A percentile compares a stretch with the other conserved stretches of the same genome.
These are phyloP conservation scores for Melieria picta DNA, from an alignment of 2,888 invertebrate genomes.

Conservation along the genomic window DNA sequence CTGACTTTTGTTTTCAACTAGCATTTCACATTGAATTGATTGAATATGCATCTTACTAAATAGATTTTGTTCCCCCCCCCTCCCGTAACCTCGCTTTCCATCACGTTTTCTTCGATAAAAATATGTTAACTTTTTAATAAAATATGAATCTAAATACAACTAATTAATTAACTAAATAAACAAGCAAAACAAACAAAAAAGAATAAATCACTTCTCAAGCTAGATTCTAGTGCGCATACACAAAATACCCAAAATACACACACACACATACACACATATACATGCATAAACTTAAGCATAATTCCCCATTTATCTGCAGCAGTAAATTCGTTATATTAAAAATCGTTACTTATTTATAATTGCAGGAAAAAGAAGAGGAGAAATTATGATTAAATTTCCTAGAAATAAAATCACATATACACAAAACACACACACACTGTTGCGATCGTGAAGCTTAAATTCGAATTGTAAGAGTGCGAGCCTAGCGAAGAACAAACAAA, in stretches of 20 bases:
- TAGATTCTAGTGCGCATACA: no score
- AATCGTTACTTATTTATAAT: slow-evolving; percentile 51
- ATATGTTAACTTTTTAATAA: neutral
- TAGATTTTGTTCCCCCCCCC: no score
- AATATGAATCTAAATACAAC: neutral
- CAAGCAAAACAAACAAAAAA: slow-evolving; percentile 1
- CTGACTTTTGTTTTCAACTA: neutral
- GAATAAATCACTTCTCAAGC: no score
- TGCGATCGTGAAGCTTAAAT: slow-evolving; percentile 31
- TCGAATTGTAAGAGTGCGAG: slow-evolving; percentile 27
- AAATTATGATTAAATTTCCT: slow-evolving; percentile 61
- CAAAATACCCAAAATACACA: slow-evolving; percentile 1
- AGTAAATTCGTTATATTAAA: neutral
- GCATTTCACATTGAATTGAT: no score
- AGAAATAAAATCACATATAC: slow-evolving; percentile 40
- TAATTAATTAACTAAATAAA: neutral
- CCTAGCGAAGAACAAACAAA: neutral
- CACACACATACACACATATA: slow-evolving; percentile 4
- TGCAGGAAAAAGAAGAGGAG: slow-evolving; percentile 66
- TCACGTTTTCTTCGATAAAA: neutral
- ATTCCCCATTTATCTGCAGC: slow-evolving; percentile 4
- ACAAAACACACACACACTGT: slow-evolving; percentile 29
- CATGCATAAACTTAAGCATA: slow-evolving; percentile 6
- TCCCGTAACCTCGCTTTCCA: neutral
- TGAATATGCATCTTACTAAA: no score